These are phyloP conservation scores for Dendropsophus ebraccatus DNA, from an alignment of 2,113 vertebrate species.

Conservation along the genomic window DNA sequence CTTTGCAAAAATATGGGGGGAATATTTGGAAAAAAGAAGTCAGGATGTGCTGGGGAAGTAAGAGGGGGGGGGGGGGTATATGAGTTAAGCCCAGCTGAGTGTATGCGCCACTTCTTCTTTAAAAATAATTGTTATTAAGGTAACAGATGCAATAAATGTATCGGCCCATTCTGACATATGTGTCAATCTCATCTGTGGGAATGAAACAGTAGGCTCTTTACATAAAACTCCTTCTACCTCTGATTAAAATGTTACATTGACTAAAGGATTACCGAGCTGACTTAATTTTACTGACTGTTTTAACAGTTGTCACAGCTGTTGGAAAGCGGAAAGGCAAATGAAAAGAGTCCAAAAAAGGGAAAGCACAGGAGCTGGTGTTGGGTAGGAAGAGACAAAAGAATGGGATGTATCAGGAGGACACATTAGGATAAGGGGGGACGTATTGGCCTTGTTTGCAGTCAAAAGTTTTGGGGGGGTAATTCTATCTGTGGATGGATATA, in stretches of 20 bases:
- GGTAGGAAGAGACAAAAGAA: constrained; percentile 35
- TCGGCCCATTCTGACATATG: constrained; percentile 75
- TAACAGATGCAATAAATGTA: constrained; percentile 75
- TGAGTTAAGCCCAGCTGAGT: constrained; percentile 70
- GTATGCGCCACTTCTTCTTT: neutral
- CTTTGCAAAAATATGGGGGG: no score
- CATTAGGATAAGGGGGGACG: neutral
- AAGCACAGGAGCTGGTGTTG: neutral
- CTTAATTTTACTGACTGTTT: constrained; percentile 87
- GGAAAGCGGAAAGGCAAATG: constrained; percentile 78
- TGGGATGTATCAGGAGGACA: neutral
- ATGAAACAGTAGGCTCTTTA: constrained; percentile 74
- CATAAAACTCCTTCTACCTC: constrained; percentile 74
- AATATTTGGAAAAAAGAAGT: no score
- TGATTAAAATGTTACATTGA: constrained; percentile 86
- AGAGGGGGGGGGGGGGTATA: constrained; percentile 57
- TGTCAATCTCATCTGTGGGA: constrained; percentile 77
- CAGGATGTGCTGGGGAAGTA: no score
- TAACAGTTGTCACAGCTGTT: constrained; percentile 87
- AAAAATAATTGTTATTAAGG: constrained; percentile 70
- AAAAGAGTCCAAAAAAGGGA: constrained; percentile 71
- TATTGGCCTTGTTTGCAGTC: neutral
- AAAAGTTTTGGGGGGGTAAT: constrained; percentile 6
- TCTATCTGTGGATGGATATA: neutral
- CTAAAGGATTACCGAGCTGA: constrained; percentile 81